Base-by-base conservation (phyloP, 2,113 vertebrate genomes). In the Gobiocypris rarus region DNA sequence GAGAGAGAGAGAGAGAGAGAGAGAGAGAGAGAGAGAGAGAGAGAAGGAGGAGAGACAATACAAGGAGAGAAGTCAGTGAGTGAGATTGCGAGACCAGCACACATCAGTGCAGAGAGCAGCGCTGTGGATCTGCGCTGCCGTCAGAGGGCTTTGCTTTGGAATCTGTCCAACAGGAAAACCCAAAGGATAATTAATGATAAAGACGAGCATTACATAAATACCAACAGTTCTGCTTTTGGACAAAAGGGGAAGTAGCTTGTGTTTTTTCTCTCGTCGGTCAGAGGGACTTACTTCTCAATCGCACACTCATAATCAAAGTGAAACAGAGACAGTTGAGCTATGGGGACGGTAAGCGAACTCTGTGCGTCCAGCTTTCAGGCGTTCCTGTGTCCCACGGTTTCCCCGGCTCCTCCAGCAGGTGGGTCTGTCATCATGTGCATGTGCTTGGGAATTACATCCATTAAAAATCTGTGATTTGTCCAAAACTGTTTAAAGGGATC, bases 301-400 rank as follows among this genome's bases (percentile, higher is more conserved):
- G 1, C 4, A 74, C 52, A 67, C 38, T 70, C 4, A 15, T 15
- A 22, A 28, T 50, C 19, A 69, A 8, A 2, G 48, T 75, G 69
- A 69, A 71, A 69, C 45, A 3, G 56, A 26, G 58, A 80, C 3
- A 5, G 78, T 10, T 14, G 56, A 61, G 75, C 50, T 84, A 97
- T 97, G 96, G 96, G 96, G 90, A 96, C 95, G 0, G 96, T 97
- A 83, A 96, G 96, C 71, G 96, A 97, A 93, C 95, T 97, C 82
- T 97, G 96, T 52, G 95, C 95, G 43, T 97, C 96, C 92, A 97
- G 96, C 81, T 96, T 97, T 90, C 96, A 97, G 94, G 96, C 96
- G 0, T 97, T 97, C 90, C 93, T 97, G 63, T 96, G 94, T 88
- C 95, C 96, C 28, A 91, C 94, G 0, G 92, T 94, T 2, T 82